Evolutionary conservation across 2,888 invertebrate species (phyloP).

Genomic region (Orthosia incerta): DNA sequence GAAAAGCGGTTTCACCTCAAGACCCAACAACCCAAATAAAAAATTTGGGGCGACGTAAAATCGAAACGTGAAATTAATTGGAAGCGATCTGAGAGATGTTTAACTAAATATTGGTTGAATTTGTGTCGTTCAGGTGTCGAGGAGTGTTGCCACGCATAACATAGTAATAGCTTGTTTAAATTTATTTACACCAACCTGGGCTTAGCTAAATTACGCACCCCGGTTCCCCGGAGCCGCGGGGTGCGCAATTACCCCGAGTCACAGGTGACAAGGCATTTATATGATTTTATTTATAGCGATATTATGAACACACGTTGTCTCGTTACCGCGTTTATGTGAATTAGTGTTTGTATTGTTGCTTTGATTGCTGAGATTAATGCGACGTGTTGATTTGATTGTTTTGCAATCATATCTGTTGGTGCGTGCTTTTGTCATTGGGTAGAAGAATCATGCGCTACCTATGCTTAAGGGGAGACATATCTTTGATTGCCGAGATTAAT

Average conservation of each 20-base stretch:
- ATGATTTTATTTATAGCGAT: slow-evolving; percentile 33
- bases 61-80: slow-evolving; percentile 56
- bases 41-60: slow-evolving; percentile 28
- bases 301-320: slow-evolving; percentile 32
- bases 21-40: slow-evolving; percentile 24
- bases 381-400: slow-evolving; percentile 19
- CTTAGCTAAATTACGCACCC: slow-evolving; percentile 40
- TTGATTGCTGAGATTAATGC: slow-evolving; percentile 14
- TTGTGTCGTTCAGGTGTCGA: slow-evolving; percentile 38
- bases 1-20: slow-evolving; percentile 26
- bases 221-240: not conserved
- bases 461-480: no score
- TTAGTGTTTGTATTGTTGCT: slow-evolving; percentile 24
- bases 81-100: slow-evolving; percentile 46
- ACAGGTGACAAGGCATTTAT: slow-evolving; percentile 39
- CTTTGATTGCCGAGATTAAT: slow-evolving; percentile 13
- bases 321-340: not conserved
- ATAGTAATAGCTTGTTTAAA: slow-evolving; percentile 54
- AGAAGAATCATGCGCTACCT: no score
- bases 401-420: not conserved
- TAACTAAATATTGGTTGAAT: slow-evolving; percentile 58
- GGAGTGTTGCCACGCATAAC: slow-evolving; percentile 38
- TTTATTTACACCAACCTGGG: slow-evolving; percentile 44
- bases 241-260: not conserved
- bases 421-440: not conserved